Conservation (phyloP, 2,113 vertebrate species). For the Gracilinanus agilis region DNA sequence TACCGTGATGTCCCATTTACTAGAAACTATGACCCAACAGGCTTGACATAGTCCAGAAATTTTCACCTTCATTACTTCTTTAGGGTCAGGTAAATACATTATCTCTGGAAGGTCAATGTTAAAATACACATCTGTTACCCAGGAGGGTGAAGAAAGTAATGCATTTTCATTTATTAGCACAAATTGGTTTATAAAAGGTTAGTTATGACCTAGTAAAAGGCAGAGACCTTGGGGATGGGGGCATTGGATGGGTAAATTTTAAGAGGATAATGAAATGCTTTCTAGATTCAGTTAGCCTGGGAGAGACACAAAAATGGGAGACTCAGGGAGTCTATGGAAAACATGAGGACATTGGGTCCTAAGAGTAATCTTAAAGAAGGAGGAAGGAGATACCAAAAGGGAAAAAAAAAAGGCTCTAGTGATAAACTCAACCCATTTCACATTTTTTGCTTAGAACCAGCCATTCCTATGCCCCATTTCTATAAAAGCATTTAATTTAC, state of each 20-base stretch:
- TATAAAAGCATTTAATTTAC: background rate
- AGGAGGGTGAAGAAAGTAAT: background rate
- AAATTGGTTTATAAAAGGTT: background rate
- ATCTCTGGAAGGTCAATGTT: background rate
- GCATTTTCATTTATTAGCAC: background rate
- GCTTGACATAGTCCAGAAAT: background rate
- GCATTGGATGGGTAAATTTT: fast-evolving
- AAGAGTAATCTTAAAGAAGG: background rate
- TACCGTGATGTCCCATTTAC: background rate
- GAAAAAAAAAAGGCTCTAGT: background rate
- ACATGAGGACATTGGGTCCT: background rate
- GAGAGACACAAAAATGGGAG: background rate
- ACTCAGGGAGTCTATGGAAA: too few relatives aligned
- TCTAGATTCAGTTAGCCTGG: background rate
- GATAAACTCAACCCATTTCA: background rate
- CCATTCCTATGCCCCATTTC: background rate
- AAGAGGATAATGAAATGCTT: background rate
- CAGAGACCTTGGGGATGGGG: background rate
- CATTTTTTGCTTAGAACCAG: background rate
- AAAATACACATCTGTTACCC: background rate
- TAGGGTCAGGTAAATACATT: background rate
- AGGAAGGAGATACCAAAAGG: fast-evolving
- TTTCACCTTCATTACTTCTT: background rate
- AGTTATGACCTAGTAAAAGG: background rate
- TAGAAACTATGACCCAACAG: background rate